A percentile compares a stretch with the other conserved stretches of the same genome.
These are phyloP conservation scores for Drosophila mojavensis DNA, from an alignment of 1,140 invertebrate species.

Conservation along the genomic window DNA sequence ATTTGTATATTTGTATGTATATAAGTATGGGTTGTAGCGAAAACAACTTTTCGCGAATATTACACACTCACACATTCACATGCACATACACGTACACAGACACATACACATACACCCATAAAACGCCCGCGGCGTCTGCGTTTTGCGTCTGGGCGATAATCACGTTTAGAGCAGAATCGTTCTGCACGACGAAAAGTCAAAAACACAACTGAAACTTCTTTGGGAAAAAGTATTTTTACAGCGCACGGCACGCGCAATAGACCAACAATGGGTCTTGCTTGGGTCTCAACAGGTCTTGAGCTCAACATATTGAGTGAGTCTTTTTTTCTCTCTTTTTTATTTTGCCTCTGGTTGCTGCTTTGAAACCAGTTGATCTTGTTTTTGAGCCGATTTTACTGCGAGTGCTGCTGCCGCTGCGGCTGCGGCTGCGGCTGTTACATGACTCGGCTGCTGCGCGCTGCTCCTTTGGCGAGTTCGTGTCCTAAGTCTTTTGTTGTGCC, in stretches of 20 bases:
- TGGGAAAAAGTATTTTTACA: constrained; percentile 79
- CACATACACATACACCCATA: constrained; percentile 14
- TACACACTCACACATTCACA: constrained; percentile 44
- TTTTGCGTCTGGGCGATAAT: constrained; percentile 19
- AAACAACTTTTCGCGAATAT: constrained; percentile 75
- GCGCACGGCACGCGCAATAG: constrained; percentile 76
- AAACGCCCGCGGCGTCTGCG: constrained; percentile 41
- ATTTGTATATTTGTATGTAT: constrained; percentile 1
- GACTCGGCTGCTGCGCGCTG: constrained; percentile 34
- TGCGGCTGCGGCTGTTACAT: constrained; percentile 50
- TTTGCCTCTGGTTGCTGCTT: constrained; percentile 17
- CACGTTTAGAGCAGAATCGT: constrained; percentile 56
- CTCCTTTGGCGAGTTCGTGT: constrained; percentile 76
- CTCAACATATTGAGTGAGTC: constrained; percentile 66
- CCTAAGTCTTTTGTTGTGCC: constrained; percentile 80
- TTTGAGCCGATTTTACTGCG: constrained; percentile 58
- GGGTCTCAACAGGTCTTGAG: constrained; percentile 55
- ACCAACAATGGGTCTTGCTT: constrained; percentile 55
- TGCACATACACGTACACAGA: constrained; percentile 4
- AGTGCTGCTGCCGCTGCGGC: background rate
- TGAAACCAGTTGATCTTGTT: constrained; percentile 80
- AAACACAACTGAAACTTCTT: constrained; percentile 80
- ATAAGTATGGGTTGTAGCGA: constrained; percentile 36
- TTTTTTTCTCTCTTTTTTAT: constrained; percentile 47
- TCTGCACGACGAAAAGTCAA: constrained; percentile 79